Conservation (phyloP, 2,113 vertebrate species). For the Tyto alba region DNA sequence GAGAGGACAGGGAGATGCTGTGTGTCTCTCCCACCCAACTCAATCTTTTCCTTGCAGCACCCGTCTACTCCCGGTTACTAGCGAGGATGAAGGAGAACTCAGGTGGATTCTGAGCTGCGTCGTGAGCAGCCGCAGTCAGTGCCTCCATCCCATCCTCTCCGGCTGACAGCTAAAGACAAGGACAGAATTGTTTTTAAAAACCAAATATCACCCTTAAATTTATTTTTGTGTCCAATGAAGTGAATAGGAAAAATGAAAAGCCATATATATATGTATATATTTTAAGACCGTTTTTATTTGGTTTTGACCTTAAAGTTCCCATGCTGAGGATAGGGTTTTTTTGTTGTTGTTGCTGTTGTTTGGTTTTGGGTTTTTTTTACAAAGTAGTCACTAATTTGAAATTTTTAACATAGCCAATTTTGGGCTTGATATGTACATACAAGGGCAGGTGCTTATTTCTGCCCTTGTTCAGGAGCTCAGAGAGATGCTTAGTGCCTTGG, state of each 20-base stretch:
- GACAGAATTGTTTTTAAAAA: conserved; percentile 44
- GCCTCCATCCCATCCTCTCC: not conserved
- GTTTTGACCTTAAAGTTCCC: not conserved
- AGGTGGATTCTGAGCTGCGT: not conserved
- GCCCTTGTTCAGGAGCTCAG: not conserved
- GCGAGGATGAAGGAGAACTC: conserved; percentile 70
- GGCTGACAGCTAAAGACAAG: conserved; percentile 45
- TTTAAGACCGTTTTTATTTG: conserved; percentile 31
- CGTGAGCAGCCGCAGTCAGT: not conserved
- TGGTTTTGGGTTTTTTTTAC: not conserved
- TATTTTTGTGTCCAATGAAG: conserved; percentile 30
- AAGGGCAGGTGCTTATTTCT: not conserved
- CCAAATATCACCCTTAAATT: conserved; percentile 57
- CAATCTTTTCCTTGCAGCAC: conserved; percentile 42
- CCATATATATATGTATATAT: conserved; percentile 63
- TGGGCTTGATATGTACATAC: not conserved
- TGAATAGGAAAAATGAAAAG: conserved; percentile 36
- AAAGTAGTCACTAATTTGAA: not conserved
- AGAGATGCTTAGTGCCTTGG: not conserved
- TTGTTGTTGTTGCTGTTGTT: not conserved
- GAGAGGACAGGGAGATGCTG: not conserved
- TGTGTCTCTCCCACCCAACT: not conserved
- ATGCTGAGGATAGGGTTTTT: not conserved
- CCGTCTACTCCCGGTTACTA: conserved; percentile 69
- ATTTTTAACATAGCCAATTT: not conserved